These are phyloP conservation scores for Trachelus tabidus DNA, from an alignment of 2,888 invertebrate genomes.

Conservation along the genomic window DNA sequence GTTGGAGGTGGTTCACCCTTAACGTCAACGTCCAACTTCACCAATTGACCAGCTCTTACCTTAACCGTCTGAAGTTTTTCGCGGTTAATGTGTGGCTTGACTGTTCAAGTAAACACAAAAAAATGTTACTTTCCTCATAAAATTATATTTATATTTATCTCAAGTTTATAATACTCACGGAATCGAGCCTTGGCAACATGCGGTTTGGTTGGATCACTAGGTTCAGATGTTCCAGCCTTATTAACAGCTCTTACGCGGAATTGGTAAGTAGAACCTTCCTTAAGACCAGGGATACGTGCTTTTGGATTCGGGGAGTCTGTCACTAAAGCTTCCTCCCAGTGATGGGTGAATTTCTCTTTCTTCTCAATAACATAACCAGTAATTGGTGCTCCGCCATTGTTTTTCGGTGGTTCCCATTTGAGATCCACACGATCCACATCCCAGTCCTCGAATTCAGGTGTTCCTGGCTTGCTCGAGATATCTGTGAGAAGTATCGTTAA, in stretches of 20 bases:
- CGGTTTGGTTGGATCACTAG: slow-evolving; percentile 88
- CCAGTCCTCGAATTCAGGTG: slow-evolving; percentile 89
- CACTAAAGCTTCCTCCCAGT: slow-evolving; percentile 81
- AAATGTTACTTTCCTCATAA: neutral
- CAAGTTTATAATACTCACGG: slow-evolving; percentile 71
- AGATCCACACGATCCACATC: slow-evolving; percentile 89
- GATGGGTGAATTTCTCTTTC: slow-evolving; percentile 81
- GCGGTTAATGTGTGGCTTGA: slow-evolving; percentile 95
- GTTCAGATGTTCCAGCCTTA: slow-evolving; percentile 93
- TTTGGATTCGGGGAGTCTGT: slow-evolving; percentile 79
- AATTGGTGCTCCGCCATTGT: slow-evolving; percentile 82
- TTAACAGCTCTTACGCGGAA: slow-evolving; percentile 95
- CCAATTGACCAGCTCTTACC: slow-evolving; percentile 89
- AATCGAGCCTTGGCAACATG: slow-evolving; percentile 89
- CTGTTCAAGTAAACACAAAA: slow-evolving; percentile 66
- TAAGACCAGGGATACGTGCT: slow-evolving; percentile 85
- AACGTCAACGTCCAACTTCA: slow-evolving; percentile 93
- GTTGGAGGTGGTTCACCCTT: slow-evolving; percentile 97
- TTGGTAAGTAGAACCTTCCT: slow-evolving; percentile 93
- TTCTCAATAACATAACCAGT: slow-evolving; percentile 91
- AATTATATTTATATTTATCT: slow-evolving; percentile 4
- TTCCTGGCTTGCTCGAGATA: slow-evolving; percentile 86
- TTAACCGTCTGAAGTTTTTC: slow-evolving; percentile 90
- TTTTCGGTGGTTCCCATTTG: slow-evolving; percentile 84
- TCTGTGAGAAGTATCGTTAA: slow-evolving; percentile 66